Base-by-base conservation (phyloP, 2,888 invertebrate species). In the Gymnocheta viridis region DNA sequence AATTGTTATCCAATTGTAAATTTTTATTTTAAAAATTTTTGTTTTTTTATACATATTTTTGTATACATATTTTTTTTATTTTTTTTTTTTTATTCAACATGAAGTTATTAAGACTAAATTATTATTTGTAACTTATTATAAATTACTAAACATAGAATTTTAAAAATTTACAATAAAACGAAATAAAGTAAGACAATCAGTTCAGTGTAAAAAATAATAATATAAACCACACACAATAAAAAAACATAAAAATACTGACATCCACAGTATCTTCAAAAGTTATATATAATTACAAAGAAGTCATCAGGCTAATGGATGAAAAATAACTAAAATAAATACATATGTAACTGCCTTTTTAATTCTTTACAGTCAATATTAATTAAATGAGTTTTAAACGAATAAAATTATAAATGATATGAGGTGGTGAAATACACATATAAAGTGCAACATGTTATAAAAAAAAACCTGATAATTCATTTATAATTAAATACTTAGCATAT, bases 1-100 rank as follows among this genome's bases (percentile, higher is more conserved):
- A 64, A 47, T 64, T 62, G 72, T 85, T 66, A 82, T 78, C 82
- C 80, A 81, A 78, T 81, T 82, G 78, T 66, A 82, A 82, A 78
- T 69, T 69, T 81, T 77, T 80, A 79, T 76, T 85, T 77, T 74
- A 35, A 14, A 60, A 9, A 60, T 49, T 22, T 49, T 22, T 49
- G 24, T 69, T 73, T 73, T 73, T 69, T 17, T 56, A 24, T 70
- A 73, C 7, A 27, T 69, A 38, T 66, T 60, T 41, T 70, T 41
- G 6, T 24, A 56, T 74, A 44, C 32, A 38, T 58, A 27, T 32
- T 35, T 62, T 27, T 64, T 41, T 51, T 56, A 62, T 72, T 69
- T 73, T 32, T 69, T 60, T 44, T 64, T 35, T 47, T 41, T 54
- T 66, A 67, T 77, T 56, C 29, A 67, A 67, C 80, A 56, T 69